Evolutionary conservation across 2,888 invertebrate species (phyloP).

Genomic region (Helicoverpa assulta): DNA sequence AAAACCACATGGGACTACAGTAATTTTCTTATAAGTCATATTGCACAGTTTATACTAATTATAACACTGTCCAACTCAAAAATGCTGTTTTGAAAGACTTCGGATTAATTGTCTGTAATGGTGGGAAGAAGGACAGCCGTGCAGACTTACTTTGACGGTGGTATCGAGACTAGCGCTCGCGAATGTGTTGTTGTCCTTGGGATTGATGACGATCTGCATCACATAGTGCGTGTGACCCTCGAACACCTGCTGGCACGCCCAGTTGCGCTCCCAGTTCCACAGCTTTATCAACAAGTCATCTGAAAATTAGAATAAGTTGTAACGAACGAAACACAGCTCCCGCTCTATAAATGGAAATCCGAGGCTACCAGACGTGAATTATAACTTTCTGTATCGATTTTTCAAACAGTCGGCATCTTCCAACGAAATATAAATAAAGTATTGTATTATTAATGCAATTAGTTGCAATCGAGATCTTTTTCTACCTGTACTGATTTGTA

Average conservation of each 20-base stretch:
- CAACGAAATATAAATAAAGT: neutral
- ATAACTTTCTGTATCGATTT: no score
- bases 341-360: no score
- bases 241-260: constrained; percentile 99
- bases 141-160: constrained; percentile 93
- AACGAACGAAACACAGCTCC: neutral
- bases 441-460: neutral
- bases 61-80: neutral
- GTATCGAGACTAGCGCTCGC: constrained; percentile 99
- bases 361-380: no score
- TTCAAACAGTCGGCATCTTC: no score
- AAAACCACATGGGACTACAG: neutral
- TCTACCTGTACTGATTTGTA: neutral
- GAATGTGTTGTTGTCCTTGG: constrained; percentile 99
- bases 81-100: neutral
- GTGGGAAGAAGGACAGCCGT: constrained; percentile 7
- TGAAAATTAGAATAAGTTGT: constrained; percentile 74
- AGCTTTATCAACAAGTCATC: constrained; percentile 99
- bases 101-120: neutral
- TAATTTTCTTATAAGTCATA: neutral
- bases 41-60: neutral
- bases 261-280: constrained; percentile 99
- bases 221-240: constrained; percentile 99
- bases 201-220: constrained; percentile 99
- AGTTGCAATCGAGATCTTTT: neutral